A percentile compares a stretch with the other conserved stretches of the same genome.
phyloP scores from a whole-genome alignment of 1,140 invertebrate genomes.

The Trachelipus rathkii region DNA sequence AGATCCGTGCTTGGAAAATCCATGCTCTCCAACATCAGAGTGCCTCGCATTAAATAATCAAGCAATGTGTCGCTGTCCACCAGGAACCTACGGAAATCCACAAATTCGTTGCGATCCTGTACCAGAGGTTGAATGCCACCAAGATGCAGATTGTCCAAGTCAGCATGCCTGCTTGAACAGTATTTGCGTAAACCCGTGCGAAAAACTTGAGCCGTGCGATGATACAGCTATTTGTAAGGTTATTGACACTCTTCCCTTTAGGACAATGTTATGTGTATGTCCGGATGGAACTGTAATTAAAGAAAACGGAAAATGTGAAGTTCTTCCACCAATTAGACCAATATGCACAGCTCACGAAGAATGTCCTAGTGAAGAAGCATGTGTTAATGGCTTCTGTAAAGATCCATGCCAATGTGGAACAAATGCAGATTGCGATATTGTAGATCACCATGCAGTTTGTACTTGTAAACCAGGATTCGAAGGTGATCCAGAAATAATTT shows the following conservation, averaged over 20 bases:
- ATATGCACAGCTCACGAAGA: constrained; percentile 44
- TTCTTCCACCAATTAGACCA: constrained; percentile 47
- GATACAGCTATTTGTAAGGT: constrained; percentile 75
- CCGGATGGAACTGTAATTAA: constrained; percentile 64
- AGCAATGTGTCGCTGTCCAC: constrained; percentile 73
- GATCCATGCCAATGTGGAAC: constrained; percentile 49
- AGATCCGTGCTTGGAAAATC: constrained; percentile 73
- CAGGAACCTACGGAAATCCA: constrained; percentile 67
- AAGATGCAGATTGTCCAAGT: constrained; percentile 75
- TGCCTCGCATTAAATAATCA: constrained; percentile 76
- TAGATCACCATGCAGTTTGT: constrained; percentile 49
- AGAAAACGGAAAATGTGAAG: constrained; percentile 66
- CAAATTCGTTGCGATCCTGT: constrained; percentile 70
- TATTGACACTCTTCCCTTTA: constrained; percentile 69
- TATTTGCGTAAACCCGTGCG: constrained; percentile 78
- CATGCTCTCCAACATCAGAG: constrained; percentile 70
- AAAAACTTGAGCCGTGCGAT: constrained; percentile 69
- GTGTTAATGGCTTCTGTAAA: constrained; percentile 48
- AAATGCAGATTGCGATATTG: constrained; percentile 48
- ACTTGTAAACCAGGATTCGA: constrained; percentile 48
- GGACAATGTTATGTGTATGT: constrained; percentile 83
- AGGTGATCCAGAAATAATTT: constrained; percentile 59
- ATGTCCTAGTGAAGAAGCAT: constrained; percentile 48
- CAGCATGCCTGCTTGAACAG: constrained; percentile 72
- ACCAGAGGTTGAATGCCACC: constrained; percentile 68